Evolutionary conservation across 1,140 invertebrate genomes (phyloP), one percentile per base, ranked within the genome.

Genomic region (Drosophila baimaii): DNA sequence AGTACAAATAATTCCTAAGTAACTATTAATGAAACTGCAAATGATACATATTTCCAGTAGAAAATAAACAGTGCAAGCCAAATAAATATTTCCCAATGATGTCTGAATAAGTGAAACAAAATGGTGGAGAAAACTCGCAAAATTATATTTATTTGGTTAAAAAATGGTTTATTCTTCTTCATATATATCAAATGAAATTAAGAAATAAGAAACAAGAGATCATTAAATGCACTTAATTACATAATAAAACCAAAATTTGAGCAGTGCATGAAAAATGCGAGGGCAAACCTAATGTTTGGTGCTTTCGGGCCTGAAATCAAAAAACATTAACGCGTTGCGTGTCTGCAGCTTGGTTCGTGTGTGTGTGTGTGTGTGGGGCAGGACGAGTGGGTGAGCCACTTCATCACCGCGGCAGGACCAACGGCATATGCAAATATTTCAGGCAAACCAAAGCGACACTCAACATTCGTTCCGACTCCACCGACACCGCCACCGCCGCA

Each of bases 271-370:
- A 55, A 44, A 59, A 59, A 70, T 54, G 68, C 17, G n/a, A 73
- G 39, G 31, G 44, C 37, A 78, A 39, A 27, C 43, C 39, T 51
- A 78, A 70, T 71, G 74, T 72, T 75, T 72, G 77, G 54, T 74
- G 68, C 79, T 68, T 29, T 44, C 17, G 76, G 72, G 69, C 68
- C 59, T 77, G 58, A 90, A 89, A 89, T 89, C 84, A 89, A 89
- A 89, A 89, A 69, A 83, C 84, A 83, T 89, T 89, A 89, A 84
- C 81, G 84, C 84, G 51, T 89, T 89, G 85, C 84, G 85, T 89
- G 83, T 64, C 77, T 58, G 51, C 44, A 56, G 33, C 64, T 46
- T 23, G 51, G 33, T 41, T 39, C 21, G 33, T 31, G 29, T 3
- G 39, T 58, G 29, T 49, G 54, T 58, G 51, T 39, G 39, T 79